These are phyloP conservation scores for Tychaedon coryphoeus DNA, from an alignment of 2,113 vertebrate species.

Conservation along the genomic window DNA sequence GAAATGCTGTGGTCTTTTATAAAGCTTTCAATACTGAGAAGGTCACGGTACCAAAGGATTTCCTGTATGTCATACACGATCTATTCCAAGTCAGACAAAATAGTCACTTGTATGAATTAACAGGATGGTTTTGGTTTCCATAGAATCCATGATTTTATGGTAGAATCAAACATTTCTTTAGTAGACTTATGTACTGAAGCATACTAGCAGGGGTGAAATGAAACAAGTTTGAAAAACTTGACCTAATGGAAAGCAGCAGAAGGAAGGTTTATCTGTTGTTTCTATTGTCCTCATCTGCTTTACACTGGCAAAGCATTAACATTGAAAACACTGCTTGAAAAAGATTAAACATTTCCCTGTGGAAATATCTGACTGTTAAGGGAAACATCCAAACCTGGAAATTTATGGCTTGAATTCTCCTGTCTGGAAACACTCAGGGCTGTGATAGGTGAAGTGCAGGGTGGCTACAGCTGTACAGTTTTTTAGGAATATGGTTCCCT, in stretches of 20 bases:
- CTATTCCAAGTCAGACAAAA: not conserved
- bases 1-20: not conserved
- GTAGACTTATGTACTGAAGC: not conserved
- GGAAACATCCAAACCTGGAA: not conserved
- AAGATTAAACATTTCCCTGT: not conserved
- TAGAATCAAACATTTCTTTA: not conserved
- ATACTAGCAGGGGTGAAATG: not conserved
- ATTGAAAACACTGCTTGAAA: not conserved
- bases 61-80: not conserved
- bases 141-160: not conserved
- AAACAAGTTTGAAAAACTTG: not conserved
- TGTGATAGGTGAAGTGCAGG: not conserved
- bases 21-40: not conserved
- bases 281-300: not conserved
- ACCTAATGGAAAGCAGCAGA: not conserved
- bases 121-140: not conserved
- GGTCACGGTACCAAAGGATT: not conserved
- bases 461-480: not conserved
- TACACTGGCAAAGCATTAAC: not conserved
- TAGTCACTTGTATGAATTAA: not conserved
- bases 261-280: not conserved
- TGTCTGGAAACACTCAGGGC: slow-evolving; percentile 17
- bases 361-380: not conserved
- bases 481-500: not conserved
- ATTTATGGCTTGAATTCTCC: not conserved